Evolutionary conservation across 2,113 vertebrate genomes (phyloP).

Genomic region (Euleptes europaea): DNA sequence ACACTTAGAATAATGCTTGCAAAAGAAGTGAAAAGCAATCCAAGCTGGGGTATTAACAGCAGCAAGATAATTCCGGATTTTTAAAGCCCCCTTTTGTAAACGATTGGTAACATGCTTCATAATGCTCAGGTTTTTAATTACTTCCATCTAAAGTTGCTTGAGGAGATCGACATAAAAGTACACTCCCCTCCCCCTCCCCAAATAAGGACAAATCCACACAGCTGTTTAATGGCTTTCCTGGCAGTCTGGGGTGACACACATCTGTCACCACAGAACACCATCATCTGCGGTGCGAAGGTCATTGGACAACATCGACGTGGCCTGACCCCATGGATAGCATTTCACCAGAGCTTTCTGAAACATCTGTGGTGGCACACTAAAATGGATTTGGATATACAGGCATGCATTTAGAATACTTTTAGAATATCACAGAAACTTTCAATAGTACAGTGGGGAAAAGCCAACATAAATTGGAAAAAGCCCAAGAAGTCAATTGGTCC

Average conservation of each 20-base stretch:
- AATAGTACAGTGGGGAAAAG: background rate
- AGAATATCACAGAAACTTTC: background rate
- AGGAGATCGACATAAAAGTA: background rate
- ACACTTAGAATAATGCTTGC: background rate
- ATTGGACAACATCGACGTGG: no score
- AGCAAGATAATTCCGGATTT: slow-evolving; percentile 46
- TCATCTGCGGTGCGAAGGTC: background rate
- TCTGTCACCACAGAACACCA: background rate
- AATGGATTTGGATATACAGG: background rate
- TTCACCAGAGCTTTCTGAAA: background rate
- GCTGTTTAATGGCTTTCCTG: background rate
- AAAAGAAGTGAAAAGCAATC: background rate
- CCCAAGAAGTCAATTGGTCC: background rate
- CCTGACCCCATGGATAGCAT: background rate
- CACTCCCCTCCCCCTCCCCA: background rate
- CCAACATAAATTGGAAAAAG: background rate
- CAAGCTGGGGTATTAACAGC: slow-evolving; percentile 38
- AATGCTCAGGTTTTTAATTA: background rate
- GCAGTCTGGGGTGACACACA: no score
- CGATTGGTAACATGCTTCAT: background rate
- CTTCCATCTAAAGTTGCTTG: background rate
- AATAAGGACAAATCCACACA: background rate
- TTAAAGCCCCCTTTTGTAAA: background rate
- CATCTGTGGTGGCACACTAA: background rate
- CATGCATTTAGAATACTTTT: background rate